These are phyloP conservation scores for Neodiprion fabricii DNA, from an alignment of 1,140 invertebrate genomes.

Conservation along the genomic window DNA sequence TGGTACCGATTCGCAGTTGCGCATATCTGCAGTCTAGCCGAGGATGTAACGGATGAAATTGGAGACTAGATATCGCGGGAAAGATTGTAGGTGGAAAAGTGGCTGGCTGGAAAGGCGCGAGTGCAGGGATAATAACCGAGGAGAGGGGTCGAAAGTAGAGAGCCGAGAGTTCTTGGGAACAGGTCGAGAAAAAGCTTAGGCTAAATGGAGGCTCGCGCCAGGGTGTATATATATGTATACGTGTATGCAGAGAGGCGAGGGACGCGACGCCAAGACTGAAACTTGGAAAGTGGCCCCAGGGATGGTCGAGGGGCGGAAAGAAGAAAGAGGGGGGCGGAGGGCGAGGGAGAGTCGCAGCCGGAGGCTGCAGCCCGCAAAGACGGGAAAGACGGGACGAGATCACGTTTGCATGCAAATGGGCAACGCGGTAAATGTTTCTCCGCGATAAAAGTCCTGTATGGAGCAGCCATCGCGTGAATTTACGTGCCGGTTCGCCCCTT, in stretches of 20 bases:
- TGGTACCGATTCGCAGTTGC: no score
- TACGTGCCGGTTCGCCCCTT: conserved; percentile 35
- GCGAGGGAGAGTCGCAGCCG: neutral
- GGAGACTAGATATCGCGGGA: no score
- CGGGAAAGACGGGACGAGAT: conserved; percentile 36
- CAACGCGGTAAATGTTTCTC: conserved; percentile 48
- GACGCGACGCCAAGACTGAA: neutral
- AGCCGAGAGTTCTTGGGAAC: neutral
- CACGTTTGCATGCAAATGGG: conserved; percentile 50
- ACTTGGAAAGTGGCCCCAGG: conserved; percentile 21
- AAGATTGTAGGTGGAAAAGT: no score
- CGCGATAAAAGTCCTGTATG: conserved; percentile 48
- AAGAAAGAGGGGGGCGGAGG: conserved; percentile 21
- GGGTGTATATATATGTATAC: neutral
- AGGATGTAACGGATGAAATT: no score
- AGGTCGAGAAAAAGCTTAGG: conserved; percentile 6
- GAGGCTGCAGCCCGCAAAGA: conserved; percentile 16
- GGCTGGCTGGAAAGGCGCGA: no score
- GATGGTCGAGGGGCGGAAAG: conserved; percentile 12
- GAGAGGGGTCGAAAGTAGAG: no score
- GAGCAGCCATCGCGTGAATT: conserved; percentile 40
- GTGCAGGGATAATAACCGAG: no score
- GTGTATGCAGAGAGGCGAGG: neutral
- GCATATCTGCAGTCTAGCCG: no score
- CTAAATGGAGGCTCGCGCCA: neutral